Evolutionary conservation across 2,797 vertebrate genomes (phyloP).

Genomic region (Gymnoscopelus braueri): DNA sequence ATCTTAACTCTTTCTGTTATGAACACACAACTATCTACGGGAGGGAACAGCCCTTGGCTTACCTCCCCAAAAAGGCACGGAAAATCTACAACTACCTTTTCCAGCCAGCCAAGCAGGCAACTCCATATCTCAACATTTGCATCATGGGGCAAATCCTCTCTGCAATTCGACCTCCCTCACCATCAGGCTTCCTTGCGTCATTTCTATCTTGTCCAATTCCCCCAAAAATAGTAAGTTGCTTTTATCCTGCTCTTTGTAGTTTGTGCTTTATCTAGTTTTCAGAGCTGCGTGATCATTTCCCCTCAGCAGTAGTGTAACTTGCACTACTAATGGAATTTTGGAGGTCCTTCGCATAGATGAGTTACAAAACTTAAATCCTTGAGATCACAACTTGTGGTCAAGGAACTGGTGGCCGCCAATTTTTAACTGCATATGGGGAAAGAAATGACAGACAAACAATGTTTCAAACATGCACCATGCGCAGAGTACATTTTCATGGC

Average conservation of each 20-base stretch:
- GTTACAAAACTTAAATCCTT: conserved; percentile 48
- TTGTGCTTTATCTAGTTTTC: conserved; percentile 88
- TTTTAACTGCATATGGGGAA: conserved; percentile 28
- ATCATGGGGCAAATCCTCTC: conserved; percentile 99
- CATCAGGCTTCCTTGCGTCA: conserved; percentile 98
- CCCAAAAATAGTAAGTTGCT: conserved; percentile 96
- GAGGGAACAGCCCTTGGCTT: conserved; percentile 95
- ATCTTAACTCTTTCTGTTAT: conserved; percentile 93
- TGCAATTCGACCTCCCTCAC: conserved; percentile 99
- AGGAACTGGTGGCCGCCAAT: conserved; percentile 41
- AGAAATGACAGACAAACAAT: conserved; percentile 6
- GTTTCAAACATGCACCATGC: conserved; percentile 33
- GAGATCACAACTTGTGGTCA: conserved; percentile 50
- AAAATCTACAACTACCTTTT: conserved; percentile 95
- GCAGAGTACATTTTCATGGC: conserved; percentile 54
- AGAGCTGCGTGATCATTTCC: conserved; percentile 86
- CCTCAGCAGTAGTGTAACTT: conserved; percentile 59
- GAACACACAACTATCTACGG: conserved; percentile 96
- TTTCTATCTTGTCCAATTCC: conserved; percentile 99
- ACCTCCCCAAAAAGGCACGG: conserved; percentile 93
- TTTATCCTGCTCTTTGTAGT: conserved; percentile 98
- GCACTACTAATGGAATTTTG: conserved; percentile 36
- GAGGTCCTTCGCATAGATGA: conserved; percentile 35
- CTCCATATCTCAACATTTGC: conserved; percentile 92
- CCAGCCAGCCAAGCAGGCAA: conserved; percentile 97